phyloP scores from a whole-genome alignment of 2,113 vertebrate genomes.

The Chionodraco myersi region DNA sequence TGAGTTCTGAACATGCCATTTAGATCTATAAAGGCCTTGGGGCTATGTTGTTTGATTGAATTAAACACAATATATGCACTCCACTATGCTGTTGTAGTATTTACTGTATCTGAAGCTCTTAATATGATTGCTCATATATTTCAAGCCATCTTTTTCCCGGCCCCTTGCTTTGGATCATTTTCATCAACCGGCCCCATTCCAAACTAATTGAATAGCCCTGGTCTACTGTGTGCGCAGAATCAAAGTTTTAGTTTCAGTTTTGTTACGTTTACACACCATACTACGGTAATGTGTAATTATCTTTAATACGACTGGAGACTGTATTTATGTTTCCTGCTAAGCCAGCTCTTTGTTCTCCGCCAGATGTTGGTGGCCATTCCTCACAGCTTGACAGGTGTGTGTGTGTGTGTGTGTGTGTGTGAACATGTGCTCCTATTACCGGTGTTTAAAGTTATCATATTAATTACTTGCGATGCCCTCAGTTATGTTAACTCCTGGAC shows the following conservation, averaged over 20 bases:
- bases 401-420: background rate
- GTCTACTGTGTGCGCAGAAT: too few species aligned
- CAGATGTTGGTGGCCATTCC: background rate
- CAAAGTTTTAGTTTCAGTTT: background rate
- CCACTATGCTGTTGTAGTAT: too few species aligned
- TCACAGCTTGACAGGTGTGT: background rate
- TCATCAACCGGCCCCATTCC: too few species aligned
- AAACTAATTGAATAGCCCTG: too few species aligned
- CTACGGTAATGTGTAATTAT: background rate
- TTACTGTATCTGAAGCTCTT: too few species aligned
- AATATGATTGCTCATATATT: too few species aligned
- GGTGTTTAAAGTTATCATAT: constrained; percentile 44
- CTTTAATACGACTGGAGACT: background rate
- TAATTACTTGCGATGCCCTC: constrained; percentile 54
- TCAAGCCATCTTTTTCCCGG: too few species aligned
- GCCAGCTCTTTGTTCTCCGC: background rate
- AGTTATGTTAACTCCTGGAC: constrained; percentile 47
- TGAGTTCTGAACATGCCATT: too few species aligned
- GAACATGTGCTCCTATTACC: background rate
- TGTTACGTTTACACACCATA: background rate
- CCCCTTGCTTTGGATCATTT: too few species aligned
- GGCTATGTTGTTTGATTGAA: too few species aligned
- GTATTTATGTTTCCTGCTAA: background rate
- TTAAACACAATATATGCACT: too few species aligned
- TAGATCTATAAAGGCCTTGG: too few species aligned